These are phyloP conservation scores for Novumbra hubbsi DNA, from an alignment of 2,797 vertebrate species.

Conservation along the genomic window DNA sequence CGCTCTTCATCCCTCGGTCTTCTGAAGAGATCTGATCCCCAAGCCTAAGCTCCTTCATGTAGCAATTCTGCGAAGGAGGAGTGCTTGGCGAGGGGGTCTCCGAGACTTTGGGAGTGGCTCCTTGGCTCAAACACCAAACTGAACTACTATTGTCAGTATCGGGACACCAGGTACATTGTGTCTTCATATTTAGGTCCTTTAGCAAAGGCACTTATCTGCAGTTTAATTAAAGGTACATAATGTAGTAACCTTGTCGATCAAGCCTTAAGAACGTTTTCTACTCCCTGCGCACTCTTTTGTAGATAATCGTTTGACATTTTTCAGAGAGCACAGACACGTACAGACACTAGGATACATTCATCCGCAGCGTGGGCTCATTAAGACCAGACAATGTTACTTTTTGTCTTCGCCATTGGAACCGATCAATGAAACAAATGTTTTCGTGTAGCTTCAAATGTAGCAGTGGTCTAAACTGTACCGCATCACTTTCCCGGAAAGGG, in stretches of 20 bases:
- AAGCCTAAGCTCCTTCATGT: neutral
- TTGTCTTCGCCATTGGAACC: neutral
- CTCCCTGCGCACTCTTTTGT: too few relatives aligned
- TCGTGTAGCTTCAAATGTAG: neutral
- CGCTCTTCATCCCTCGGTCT: neutral
- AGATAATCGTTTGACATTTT: too few relatives aligned
- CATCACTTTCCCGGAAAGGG: neutral
- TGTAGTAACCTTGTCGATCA: too few relatives aligned
- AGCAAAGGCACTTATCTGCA: too few relatives aligned
- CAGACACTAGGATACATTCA: slow-evolving; percentile 7
- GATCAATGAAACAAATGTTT: neutral
- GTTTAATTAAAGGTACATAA: too few relatives aligned
- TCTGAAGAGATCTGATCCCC: slow-evolving; percentile 35
- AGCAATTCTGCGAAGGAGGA: neutral
- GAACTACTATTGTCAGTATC: too few relatives aligned
- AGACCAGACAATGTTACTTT: neutral
- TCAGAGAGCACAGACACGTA: neutral
- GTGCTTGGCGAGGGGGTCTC: neutral
- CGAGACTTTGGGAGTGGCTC: neutral
- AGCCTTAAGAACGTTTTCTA: too few relatives aligned
- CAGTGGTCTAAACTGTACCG: neutral
- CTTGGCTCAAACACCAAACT: neutral
- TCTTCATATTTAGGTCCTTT: too few relatives aligned
- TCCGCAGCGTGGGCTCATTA: neutral
- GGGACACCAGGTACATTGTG: too few relatives aligned